These are phyloP conservation scores for Sebastes matsubarae DNA, from an alignment of 2,797 vertebrate genomes.

Conservation along the genomic window DNA sequence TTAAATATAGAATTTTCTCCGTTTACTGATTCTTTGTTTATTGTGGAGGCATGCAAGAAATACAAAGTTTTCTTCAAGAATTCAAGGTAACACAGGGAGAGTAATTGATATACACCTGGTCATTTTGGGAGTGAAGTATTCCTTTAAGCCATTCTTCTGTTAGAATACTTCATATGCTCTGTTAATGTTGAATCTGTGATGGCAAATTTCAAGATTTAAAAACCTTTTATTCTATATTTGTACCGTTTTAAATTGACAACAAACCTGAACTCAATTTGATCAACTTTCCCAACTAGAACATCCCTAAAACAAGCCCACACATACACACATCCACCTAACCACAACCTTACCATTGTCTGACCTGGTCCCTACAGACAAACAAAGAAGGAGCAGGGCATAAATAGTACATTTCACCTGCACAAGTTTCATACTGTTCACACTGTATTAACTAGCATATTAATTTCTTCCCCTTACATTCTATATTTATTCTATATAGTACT, in stretches of 20 bases:
- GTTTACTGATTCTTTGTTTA: too few species aligned
- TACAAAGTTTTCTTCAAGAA: too few species aligned
- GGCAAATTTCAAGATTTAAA: neutral
- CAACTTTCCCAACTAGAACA: conserved; percentile 36
- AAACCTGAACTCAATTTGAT: neutral
- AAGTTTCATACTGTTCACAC: neutral
- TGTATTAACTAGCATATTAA: neutral
- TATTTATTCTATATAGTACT: neutral
- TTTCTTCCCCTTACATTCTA: neutral
- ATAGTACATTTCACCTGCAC: conserved; percentile 16
- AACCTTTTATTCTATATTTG: neutral
- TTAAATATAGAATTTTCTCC: too few species aligned
- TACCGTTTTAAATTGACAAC: neutral
- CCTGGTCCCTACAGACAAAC: conserved; percentile 84
- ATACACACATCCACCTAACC: conserved; percentile 49
- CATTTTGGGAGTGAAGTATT: too few species aligned
- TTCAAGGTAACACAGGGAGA: too few species aligned
- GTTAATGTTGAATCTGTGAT: neutral
- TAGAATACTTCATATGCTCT: neutral
- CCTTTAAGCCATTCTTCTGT: neutral
- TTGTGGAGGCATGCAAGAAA: too few species aligned
- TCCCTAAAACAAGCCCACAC: conserved; percentile 53
- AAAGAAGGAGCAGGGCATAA: conserved; percentile 65
- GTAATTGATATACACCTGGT: rapidly evolving
- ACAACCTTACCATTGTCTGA: conserved; percentile 90